Conservation (phyloP, 2,113 vertebrate species). For the Platichthys flesus region DNA sequence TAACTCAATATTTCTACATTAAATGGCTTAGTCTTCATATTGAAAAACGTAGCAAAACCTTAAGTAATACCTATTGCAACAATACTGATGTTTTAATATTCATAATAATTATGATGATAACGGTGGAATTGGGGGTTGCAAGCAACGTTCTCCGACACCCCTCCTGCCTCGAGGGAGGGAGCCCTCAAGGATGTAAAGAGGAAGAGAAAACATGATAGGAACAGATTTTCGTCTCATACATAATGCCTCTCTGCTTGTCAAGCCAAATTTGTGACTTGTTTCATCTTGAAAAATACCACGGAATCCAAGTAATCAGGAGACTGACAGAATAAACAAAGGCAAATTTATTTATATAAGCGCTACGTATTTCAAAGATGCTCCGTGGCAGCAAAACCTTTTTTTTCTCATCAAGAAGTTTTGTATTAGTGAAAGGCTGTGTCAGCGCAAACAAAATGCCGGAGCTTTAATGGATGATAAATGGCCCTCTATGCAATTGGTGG, state of each 20-base stretch:
- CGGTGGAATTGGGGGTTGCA: not conserved
- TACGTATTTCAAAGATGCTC: slow-evolving; percentile 70
- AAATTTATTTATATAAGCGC: slow-evolving; percentile 74
- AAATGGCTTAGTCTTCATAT: not conserved
- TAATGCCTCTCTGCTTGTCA: slow-evolving; percentile 73
- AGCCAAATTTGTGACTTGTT: slow-evolving; percentile 73
- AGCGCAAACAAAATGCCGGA: slow-evolving; percentile 55
- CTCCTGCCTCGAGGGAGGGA: not conserved
- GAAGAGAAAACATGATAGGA: slow-evolving; percentile 54
- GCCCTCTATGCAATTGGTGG: slow-evolving; percentile 22
- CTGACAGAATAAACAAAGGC: slow-evolving; percentile 75
- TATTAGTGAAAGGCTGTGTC: slow-evolving; percentile 65
- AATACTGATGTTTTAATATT: too few relatives aligned
- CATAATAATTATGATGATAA: too few relatives aligned
- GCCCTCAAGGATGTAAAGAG: slow-evolving; percentile 41
- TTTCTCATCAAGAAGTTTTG: slow-evolving; percentile 52
- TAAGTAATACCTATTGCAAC: too few relatives aligned
- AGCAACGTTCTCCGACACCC: slow-evolving; percentile 1
- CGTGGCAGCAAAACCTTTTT: slow-evolving; percentile 50
- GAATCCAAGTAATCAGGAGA: slow-evolving; percentile 73
- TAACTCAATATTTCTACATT: not conserved
- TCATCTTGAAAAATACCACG: slow-evolving; percentile 77
- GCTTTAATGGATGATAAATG: slow-evolving; percentile 55
- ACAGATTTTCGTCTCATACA: slow-evolving; percentile 61
- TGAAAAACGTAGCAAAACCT: not conserved